Base-by-base conservation (phyloP, 2,888 invertebrate genomes). In the Drosophila lacicola region DNA sequence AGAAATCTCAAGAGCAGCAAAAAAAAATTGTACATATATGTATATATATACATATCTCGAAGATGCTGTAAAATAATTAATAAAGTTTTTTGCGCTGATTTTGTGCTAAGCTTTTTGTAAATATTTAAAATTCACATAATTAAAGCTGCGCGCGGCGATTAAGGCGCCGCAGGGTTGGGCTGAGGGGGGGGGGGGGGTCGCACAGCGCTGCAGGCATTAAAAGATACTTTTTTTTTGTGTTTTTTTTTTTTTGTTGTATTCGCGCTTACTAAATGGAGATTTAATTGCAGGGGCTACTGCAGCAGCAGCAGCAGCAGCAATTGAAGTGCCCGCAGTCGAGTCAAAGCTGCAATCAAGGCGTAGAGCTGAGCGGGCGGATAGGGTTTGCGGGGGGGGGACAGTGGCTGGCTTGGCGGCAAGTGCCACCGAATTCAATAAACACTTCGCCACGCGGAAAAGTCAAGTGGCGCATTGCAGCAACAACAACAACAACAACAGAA, bases 401-500 rank as follows among this genome's bases (percentile, higher is more conserved):
- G 29, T 14, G 29, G 42, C 29, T 5, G 19, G 42, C 29, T 5
- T 17, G 21, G 37, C 19, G 13, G 75, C 67, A 74, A 88, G 75
- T 89, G 89, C 90, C 88, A 89, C 88, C 83, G 88, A 84, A 89
- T 90, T 86, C 89, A 86, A 86, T 88, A 78, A 82, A 85, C 88
- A 85, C 84, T 83, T 83, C 64, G 82, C 70, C 73, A 80, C 63
- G 84, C 81, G 87, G 89, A 84, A 87, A 84, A 84, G 71, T 84
- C 89, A 88, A 84, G 84, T 84, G 84, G 84, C 82, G 70, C 81
- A 80, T 72, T 81, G 84, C 42, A 19, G 49, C 49, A 50, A 36
- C 63, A 42, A 25, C 80, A 69, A 47, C 72, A 33, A 44, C 25
- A 25, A 25, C 25, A 8, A 8, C 25, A 25, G 2, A 6, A 8